These are phyloP conservation scores for Sphecodes monilicornis DNA, from an alignment of 2,888 invertebrate genomes.

Conservation along the genomic window DNA sequence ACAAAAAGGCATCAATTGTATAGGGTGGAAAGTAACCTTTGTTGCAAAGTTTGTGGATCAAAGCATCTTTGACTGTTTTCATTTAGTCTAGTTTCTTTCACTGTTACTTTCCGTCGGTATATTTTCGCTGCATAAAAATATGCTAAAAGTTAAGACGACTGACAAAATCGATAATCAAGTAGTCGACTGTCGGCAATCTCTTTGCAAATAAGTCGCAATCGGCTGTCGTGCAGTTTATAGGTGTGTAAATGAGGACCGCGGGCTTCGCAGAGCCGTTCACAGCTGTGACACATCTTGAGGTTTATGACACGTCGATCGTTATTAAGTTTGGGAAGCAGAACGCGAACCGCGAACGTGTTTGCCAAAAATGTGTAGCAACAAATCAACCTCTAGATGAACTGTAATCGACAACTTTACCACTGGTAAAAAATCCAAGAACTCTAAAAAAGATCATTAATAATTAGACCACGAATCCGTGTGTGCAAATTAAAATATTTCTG, in stretches of 20 bases:
- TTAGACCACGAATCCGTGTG: neutral
- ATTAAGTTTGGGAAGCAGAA: neutral
- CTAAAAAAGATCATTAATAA: neutral
- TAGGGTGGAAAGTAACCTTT: too few species aligned
- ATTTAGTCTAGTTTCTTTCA: neutral
- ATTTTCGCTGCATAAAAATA: neutral
- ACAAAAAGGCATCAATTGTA: too few species aligned
- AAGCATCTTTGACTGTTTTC: too few species aligned
- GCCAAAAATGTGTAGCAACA: neutral
- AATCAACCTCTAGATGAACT: neutral
- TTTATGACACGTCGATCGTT: constrained; percentile 4
- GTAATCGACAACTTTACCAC: neutral
- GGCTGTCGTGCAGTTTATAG: constrained; percentile 1
- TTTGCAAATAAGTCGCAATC: neutral
- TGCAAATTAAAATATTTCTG: neutral
- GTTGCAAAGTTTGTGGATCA: too few species aligned
- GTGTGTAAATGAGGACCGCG: neutral
- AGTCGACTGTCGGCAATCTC: neutral
- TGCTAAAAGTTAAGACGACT: neutral
- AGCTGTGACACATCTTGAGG: constrained; percentile 9
- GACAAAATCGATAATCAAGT: neutral
- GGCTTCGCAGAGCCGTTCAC: neutral
- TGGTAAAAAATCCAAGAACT: neutral
- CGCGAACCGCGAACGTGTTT: neutral
- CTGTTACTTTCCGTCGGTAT: neutral